Base-by-base conservation (phyloP, 2,888 invertebrate species). In the Orthosia gothica region DNA sequence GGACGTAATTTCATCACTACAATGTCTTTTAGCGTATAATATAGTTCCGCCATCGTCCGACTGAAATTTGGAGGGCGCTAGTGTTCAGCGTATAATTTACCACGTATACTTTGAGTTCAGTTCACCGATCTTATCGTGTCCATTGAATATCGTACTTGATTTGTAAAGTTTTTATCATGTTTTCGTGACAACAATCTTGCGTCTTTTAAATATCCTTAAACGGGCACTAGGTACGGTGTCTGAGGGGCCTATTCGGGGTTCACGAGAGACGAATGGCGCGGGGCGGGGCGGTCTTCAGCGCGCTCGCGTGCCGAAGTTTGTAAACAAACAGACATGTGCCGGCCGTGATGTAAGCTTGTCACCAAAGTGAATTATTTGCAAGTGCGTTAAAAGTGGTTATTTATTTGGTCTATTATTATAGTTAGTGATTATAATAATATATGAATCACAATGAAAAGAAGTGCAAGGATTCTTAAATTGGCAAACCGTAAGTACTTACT, bases 401-500 rank as follows among this genome's bases (percentile, higher is more conserved):
- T 66, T 66, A 57, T 66, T 66, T 59, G 59, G 59, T 68, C 59
- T 59, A 68, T 57, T 68, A 68, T 59, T 67, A 67, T 67, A 47
- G 67, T 47, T 67, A 68, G 58, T 69, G 62, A 69, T 69, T 64
- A 57, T 57, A 67, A 47, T 47, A 57, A 67, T 66, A 67, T 26
- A 67, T 67, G 57, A 73, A 77, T 77, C 68, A 74, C 71, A 74
- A 75, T 72, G 79, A 75, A 79, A 76, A 79, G 75, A 76, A 79
- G 75, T 79, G 79, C 79, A 75, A 79, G 75, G 71, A 79, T 79
- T 71, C 71, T 79, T 75, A 68, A 79, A 72, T 79, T 75, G 62
- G 74, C 61, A 72, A 79, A 74, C 71, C 59, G 70, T 70, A 70
- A 77, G 74, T 77, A 74, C 64, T 74, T 77, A 74, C 66, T 70